Conservation (phyloP, 2,113 vertebrate species). For the Hydrochoerus hydrochaeris region DNA sequence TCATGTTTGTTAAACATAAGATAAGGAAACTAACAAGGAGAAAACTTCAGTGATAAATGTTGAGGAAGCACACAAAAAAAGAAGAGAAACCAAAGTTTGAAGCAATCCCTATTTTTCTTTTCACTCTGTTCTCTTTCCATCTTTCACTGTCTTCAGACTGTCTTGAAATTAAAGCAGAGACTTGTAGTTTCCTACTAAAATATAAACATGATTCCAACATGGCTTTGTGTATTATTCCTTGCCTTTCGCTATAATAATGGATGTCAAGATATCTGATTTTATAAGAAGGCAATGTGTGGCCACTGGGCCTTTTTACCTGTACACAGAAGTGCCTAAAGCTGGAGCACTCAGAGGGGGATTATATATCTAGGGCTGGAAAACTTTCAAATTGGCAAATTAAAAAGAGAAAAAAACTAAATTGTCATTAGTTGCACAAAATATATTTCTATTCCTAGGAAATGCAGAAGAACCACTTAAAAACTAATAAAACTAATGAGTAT, state of each 20-base stretch:
- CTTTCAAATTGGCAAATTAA: slow-evolving; percentile 51
- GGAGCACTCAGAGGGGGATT: background rate
- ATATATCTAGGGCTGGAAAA: background rate
- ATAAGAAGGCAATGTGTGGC: background rate
- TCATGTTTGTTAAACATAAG: background rate
- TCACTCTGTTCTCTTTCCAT: background rate
- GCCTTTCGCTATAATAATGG: background rate
- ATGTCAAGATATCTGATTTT: background rate
- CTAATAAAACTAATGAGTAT: slow-evolving; percentile 71
- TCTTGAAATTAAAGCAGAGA: slow-evolving; percentile 29
- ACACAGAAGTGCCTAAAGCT: background rate
- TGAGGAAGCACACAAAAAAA: background rate
- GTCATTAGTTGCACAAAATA: slow-evolving; percentile 63
- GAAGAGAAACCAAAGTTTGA: background rate
- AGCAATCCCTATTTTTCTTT: background rate
- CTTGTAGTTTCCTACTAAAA: background rate
- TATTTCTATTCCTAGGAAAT: slow-evolving; percentile 61
- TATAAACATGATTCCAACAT: background rate
- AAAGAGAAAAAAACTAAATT: slow-evolving; percentile 42
- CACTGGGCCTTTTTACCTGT: background rate
- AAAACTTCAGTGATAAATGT: background rate
- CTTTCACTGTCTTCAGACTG: background rate
- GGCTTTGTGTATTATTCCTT: background rate
- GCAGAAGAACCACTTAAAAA: slow-evolving; percentile 63
- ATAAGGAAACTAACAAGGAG: background rate